Percentiles rank a stretch among this genome's conserved stretches.
Conservation (phyloP, 2,888 invertebrate genomes). For the Apoda limacodes region DNA sequence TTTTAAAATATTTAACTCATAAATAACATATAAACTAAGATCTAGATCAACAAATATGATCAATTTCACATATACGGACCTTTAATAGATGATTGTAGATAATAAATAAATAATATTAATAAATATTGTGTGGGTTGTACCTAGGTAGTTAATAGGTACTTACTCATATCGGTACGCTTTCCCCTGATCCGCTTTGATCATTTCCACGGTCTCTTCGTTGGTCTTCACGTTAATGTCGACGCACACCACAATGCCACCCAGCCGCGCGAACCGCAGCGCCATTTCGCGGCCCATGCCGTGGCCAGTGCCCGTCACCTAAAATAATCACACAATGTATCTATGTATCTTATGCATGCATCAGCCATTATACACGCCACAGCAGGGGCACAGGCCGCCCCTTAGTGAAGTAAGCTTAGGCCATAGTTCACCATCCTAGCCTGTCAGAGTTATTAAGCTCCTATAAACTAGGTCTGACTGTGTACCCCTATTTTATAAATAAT, state of each 20-base stretch:
- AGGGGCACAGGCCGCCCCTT: background rate
- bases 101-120: too few species aligned
- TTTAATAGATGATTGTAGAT: too few species aligned
- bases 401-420: too few species aligned
- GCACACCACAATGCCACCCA: constrained; percentile 79
- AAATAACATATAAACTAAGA: too few species aligned
- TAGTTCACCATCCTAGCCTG: too few species aligned
- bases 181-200: constrained; percentile 49
- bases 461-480: too few species aligned
- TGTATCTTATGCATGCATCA: background rate
- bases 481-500: too few species aligned
- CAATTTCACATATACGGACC: too few species aligned
- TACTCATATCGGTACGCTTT: constrained; percentile 50
- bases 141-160: constrained; percentile 19
- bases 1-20: too few species aligned
- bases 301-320: constrained; percentile 84
- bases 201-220: constrained; percentile 75
- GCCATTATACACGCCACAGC: too few species aligned
- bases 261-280: constrained; percentile 76
- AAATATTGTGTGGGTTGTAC: background rate
- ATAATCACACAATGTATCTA: constrained; percentile 2
- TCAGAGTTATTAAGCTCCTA: too few species aligned
- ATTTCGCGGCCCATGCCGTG: constrained; percentile 88
- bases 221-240: constrained; percentile 79
- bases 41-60: too few species aligned